Evolutionary conservation across 2,888 invertebrate species (phyloP), one percentile per base, ranked within the genome.

Genomic region (Dascillus cervinus): DNA sequence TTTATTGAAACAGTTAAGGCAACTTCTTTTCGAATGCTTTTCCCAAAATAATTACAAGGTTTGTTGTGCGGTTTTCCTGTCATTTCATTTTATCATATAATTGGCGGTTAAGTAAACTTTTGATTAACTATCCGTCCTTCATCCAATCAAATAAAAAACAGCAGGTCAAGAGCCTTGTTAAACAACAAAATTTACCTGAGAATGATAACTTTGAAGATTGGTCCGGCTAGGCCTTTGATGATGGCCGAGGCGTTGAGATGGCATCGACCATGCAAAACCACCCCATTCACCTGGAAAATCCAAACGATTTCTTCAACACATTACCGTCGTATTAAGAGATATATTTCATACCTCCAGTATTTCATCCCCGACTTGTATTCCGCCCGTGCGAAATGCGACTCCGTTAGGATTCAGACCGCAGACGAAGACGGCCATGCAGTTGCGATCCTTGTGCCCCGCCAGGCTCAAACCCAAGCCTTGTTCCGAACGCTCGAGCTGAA

Each of bases 221-320:
- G 81, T 24, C 85, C 84, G 5, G 83, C 79, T 43, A 95, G 72
- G 27, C 87, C 84, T 67, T 95, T 95, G 65, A 98, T 96, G 59
- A 94, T 83, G 12, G 89, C 89, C 1, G 96, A 91, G 11, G 95
- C 96, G 64, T 96, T 95, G 43, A 96, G 76, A 65, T 97, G 97
- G 65, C 94, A 94, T 55, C 95, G 75, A 36, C 94, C 94, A 62
- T 90, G 85, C 26, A 98, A 69, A 9, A 95, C 90, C 38, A 85
- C 79, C 5, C 95, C 96, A 66, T 97, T 97, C 46, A 92, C 88
- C 90, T 91, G 69, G 8, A 66, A 66, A 17, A 17, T 6, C 28
- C 32, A 22, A 11, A 20, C 26, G 5, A 30, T n/a, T n/a, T n/a
- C n/a, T n/a, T n/a, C n/a, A 26, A 27, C 35, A 30, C 35, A 35